Conservation (phyloP, 2,888 invertebrate species). For the Drosophila affinis region DNA sequence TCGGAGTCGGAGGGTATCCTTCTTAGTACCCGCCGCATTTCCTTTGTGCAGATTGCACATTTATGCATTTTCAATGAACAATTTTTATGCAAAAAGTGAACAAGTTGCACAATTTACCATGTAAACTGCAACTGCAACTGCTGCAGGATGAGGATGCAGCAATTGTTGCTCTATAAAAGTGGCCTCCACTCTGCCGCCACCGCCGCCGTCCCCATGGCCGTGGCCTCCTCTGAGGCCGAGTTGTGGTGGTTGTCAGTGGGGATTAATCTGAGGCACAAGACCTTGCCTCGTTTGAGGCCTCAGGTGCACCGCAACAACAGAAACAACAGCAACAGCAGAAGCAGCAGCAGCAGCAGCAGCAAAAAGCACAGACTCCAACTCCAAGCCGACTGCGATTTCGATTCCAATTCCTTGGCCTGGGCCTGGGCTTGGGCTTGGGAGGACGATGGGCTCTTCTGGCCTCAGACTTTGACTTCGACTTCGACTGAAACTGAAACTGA, state of each 20-base stretch:
- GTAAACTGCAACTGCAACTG: constrained; percentile 50
- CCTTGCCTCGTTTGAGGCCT: constrained; percentile 60
- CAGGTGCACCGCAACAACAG: constrained; percentile 38
- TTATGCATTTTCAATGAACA: constrained; percentile 80
- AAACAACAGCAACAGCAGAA: constrained; percentile 12
- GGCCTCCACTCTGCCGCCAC: constrained; percentile 27
- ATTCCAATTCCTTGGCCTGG: constrained; percentile 18
- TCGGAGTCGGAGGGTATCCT: background rate
- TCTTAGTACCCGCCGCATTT: constrained; percentile 48
- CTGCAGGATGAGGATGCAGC: constrained; percentile 25
- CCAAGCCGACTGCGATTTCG: background rate
- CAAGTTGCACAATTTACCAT: constrained; percentile 80
- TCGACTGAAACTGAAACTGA: constrained; percentile 5
- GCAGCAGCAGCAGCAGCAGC: constrained; percentile 11
- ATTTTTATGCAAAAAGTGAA: constrained; percentile 79
- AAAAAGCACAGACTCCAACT: constrained; percentile 16
- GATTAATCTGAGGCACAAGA: constrained; percentile 73
- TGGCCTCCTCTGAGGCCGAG: constrained; percentile 22
- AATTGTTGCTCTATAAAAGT: constrained; percentile 78
- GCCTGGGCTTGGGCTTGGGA: background rate
- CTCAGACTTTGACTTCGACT: background rate
- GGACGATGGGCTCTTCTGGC: background rate
- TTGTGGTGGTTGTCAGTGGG: constrained; percentile 60
- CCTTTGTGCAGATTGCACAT: constrained; percentile 77
- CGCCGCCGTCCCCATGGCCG: constrained; percentile 24